Conservation (phyloP, 2,113 vertebrate genomes). For the Centrocercus urophasianus region DNA sequence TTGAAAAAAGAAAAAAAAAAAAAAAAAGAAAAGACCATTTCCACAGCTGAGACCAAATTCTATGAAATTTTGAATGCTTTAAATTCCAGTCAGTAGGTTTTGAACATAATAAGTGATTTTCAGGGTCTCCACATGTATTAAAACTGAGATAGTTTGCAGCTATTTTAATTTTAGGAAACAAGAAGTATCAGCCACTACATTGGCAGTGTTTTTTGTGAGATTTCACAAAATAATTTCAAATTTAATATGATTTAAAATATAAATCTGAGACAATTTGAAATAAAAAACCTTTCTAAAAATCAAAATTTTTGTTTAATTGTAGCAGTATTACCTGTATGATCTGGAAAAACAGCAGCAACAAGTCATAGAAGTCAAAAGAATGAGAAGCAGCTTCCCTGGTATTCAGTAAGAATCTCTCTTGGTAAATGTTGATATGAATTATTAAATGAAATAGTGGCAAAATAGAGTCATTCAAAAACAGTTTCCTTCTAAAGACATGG, state of each 20-base stretch:
- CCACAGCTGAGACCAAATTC: neutral
- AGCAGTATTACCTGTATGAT: neutral
- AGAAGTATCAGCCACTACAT: neutral
- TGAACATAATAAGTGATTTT: neutral
- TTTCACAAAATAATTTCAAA: neutral
- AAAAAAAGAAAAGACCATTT: neutral
- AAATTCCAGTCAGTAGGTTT: neutral
- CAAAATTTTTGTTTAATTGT: neutral
- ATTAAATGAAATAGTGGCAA: constrained; percentile 71
- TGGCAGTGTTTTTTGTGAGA: neutral
- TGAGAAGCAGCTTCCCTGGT: neutral
- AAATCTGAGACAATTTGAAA: neutral
- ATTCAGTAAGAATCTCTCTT: constrained; percentile 41
- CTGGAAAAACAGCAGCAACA: neutral
- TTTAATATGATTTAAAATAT: neutral
- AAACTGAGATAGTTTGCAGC: neutral
- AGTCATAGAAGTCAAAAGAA: neutral
- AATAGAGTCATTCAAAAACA: constrained; percentile 63
- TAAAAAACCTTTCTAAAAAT: neutral
- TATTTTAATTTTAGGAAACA: neutral
- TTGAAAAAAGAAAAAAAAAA: neutral
- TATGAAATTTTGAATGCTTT: neutral
- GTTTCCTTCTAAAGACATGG: constrained; percentile 41
- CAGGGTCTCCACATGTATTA: neutral
- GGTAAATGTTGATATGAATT: constrained; percentile 68